Base-by-base conservation (phyloP, 92 coral and sea anemone genomes). In the Porites evermanni region DNA sequence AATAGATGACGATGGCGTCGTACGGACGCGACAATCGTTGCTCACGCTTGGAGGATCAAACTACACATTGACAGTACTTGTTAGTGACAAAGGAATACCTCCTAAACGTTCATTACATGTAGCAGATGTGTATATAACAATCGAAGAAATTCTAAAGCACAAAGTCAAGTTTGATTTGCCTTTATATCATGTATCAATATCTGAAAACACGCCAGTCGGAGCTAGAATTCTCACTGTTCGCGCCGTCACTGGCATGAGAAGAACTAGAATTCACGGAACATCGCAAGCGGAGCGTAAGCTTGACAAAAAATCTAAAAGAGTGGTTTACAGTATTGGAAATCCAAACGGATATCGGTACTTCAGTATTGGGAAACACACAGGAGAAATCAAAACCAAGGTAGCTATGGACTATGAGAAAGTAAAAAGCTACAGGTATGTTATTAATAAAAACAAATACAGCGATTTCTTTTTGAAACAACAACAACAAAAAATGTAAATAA, bases 121-220 rank as follows among this genome's bases (percentile, higher is more conserved):
- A 64, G 98, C 98, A 0, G 72, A 65, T 54, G 90, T 95, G 24
- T 86, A 19, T 47, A 79, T 95, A 64, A 79, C 77, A 32, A 77
- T 95, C 5, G 93, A 83, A 20, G 72, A 74, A 12, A 74, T 91
- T 26, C 64, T 68, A 47, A 93, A 89, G 38, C 89, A 93, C 87
- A 93, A 89, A 85, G 91, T 95, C 1, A 95, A 82, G 67, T 95
- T 95, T 75, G 96, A 93, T 58, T 89, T 95, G 47, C 93, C 92
- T 16, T 26, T 78, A 65, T 95, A 95, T 70, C 68, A 85, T 71
- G 89, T 90, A 68, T 65, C 96, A 1, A 66, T 95, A 5, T 77
- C 84, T 38, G 98, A 95, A 56, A 93, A 91, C 64, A 95, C 88
- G 70, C 93, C 92, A 7, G 69, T 88, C 3, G 91, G 94, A 17